These are phyloP conservation scores for Actenoides lindsayi DNA, from an alignment of 2,113 vertebrate genomes.

Conservation along the genomic window DNA sequence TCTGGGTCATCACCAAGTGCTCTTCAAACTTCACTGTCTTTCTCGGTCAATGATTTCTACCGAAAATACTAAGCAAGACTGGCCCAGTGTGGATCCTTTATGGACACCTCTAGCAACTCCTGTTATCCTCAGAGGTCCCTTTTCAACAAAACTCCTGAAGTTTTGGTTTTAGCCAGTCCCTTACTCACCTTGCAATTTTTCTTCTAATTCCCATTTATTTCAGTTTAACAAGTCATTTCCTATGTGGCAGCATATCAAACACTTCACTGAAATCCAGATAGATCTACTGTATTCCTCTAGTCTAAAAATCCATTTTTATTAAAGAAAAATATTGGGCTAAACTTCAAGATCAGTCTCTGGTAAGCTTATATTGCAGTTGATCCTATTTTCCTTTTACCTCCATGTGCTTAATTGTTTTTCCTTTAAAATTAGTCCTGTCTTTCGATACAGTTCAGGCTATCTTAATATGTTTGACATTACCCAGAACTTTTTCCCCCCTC, in stretches of 20 bases:
- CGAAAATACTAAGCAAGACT: neutral
- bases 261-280: conserved; percentile 41
- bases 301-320: conserved; percentile 64
- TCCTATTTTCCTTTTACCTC: conserved; percentile 39
- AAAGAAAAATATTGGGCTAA: conserved; percentile 64
- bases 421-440: conserved; percentile 32
- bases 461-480: neutral
- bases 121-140: neutral
- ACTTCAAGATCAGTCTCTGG: conserved; percentile 39
- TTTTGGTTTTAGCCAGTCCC: conserved; percentile 13
- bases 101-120: neutral
- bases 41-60: neutral
- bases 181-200: conserved; percentile 59
- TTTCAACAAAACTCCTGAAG: neutral
- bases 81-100: neutral
- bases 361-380: conserved; percentile 52
- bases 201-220: conserved; percentile 55
- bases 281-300: conserved; percentile 33
- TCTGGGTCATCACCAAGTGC: neutral
- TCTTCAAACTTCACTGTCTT: neutral
- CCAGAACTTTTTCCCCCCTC: neutral
- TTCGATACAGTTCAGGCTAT: neutral
- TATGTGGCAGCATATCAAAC: conserved; percentile 53
- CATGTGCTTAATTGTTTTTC: conserved; percentile 39
- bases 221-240: conserved; percentile 65